These are phyloP conservation scores for Gobius niger DNA, from an alignment of 2,113 vertebrate species.

Conservation along the genomic window DNA sequence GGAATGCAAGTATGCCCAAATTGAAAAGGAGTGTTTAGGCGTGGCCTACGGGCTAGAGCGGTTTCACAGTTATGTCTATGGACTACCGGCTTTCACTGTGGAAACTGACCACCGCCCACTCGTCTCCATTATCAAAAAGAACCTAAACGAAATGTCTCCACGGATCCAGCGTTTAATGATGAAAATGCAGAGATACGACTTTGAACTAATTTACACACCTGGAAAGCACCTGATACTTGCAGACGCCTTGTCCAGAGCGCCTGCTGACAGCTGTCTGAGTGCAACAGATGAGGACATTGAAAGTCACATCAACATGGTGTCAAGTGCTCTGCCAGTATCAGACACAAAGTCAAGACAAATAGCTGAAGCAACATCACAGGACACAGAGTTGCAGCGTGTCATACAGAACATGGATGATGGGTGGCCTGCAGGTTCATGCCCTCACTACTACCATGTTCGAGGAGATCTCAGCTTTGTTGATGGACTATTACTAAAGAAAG, in stretches of 20 bases:
- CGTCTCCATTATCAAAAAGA: conserved; percentile 11
- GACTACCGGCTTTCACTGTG: not conserved
- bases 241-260: too few species aligned
- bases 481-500: conserved; percentile 7
- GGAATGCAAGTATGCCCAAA: too few species aligned
- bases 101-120: conserved; percentile 2
- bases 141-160: conserved; percentile 4
- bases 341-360: not conserved
- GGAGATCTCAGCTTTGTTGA: not conserved
- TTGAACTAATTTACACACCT: too few species aligned
- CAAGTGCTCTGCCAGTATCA: not conserved
- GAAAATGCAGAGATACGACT: conserved; percentile 1
- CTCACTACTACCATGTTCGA: not conserved
- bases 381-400: not conserved
- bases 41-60: too few species aligned
- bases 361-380: not conserved
- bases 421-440: not conserved
- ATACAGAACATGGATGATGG: not conserved
- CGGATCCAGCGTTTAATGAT: conserved; percentile 1
- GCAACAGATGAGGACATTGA: too few species aligned
- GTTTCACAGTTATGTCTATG: too few species aligned
- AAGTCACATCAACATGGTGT: too few species aligned
- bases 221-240: too few species aligned
- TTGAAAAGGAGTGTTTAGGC: too few species aligned
- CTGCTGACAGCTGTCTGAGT: too few species aligned